Evolutionary conservation across 2,888 invertebrate species (phyloP).

Genomic region (Microplitis deprimator): DNA sequence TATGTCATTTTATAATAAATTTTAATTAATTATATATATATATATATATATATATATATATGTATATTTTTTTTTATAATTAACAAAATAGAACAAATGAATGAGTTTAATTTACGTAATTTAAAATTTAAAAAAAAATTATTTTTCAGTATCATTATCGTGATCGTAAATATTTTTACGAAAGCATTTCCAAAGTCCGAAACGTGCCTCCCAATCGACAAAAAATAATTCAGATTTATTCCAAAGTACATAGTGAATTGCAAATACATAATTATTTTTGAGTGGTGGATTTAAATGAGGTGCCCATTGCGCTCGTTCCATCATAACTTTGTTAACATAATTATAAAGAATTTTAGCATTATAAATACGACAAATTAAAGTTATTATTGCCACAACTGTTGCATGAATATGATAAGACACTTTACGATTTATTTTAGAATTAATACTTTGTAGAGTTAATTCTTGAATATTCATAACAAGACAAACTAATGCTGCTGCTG

Average conservation of each 20-base stretch:
- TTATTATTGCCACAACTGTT: conserved; percentile 75
- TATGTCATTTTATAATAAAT: conserved; percentile 35
- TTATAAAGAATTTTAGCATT: conserved; percentile 75
- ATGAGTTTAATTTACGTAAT: too few species aligned
- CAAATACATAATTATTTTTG: conserved; percentile 73
- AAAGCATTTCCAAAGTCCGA: conserved; percentile 78
- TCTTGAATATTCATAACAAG: conserved; percentile 78
- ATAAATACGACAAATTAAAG: conserved; percentile 77
- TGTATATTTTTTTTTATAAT: background rate
- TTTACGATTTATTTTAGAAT: conserved; percentile 60
- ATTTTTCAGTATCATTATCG: conserved; percentile 1
- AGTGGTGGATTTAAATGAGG: conserved; percentile 79
- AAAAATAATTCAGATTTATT: conserved; percentile 78
- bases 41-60: too few species aligned
- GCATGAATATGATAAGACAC: conserved; percentile 75
- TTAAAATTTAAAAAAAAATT: too few species aligned
- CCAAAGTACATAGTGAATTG: conserved; percentile 75
- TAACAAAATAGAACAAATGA: background rate
- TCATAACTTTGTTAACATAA: conserved; percentile 75
- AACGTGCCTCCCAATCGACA: conserved; percentile 78
- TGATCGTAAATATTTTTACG: conserved; percentile 53
- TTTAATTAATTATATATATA: too few species aligned
- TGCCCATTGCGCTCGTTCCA: conserved; percentile 75
- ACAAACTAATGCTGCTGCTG: conserved; percentile 75
- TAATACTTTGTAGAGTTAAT: conserved; percentile 66